These are phyloP conservation scores for Drosophila multiciliata DNA, from an alignment of 2,888 invertebrate species.

Conservation along the genomic window DNA sequence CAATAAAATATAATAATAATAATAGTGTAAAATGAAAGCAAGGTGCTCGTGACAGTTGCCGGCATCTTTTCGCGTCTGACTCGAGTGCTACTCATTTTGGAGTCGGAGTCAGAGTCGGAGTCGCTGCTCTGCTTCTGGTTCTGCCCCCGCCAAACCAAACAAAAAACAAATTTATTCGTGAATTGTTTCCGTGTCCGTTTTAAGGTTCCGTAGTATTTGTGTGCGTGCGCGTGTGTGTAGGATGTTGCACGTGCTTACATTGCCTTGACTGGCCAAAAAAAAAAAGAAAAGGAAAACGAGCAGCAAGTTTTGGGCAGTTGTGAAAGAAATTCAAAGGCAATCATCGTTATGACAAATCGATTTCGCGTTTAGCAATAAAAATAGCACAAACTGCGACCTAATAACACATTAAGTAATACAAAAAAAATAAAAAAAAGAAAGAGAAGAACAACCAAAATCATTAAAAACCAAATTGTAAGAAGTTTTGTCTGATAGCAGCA, in stretches of 20 bases:
- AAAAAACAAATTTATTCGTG: constrained; percentile 47
- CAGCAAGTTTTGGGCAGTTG: constrained; percentile 47
- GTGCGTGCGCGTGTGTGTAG: constrained; percentile 21
- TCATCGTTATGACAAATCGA: constrained; percentile 68
- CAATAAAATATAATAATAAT: neutral
- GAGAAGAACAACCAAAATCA: constrained; percentile 30
- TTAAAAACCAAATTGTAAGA: constrained; percentile 49
- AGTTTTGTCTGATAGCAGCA: constrained; percentile 64
- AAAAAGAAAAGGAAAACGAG: constrained; percentile 53
- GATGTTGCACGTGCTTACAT: constrained; percentile 62
- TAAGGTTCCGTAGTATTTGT: constrained; percentile 6
- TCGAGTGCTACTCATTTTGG: constrained; percentile 53
- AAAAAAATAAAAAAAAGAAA: constrained; percentile 4
- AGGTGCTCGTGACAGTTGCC: constrained; percentile 57
- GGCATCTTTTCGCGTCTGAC: constrained; percentile 32
- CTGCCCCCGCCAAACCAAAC: constrained; percentile 35
- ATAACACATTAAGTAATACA: constrained; percentile 81
- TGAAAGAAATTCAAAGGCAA: constrained; percentile 57
- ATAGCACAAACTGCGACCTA: constrained; percentile 63
- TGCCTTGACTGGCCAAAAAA: constrained; percentile 16
- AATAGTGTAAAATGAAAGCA: constrained; percentile 13
- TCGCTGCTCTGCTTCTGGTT: neutral
- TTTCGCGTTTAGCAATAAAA: constrained; percentile 64
- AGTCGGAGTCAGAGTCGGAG: constrained; percentile 6
- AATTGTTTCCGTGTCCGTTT: constrained; percentile 31